A percentile compares a stretch with the other conserved stretches of the same genome.
These are phyloP conservation scores for Vultur gryphus DNA, from an alignment of 2,797 vertebrate genomes.

Conservation along the genomic window DNA sequence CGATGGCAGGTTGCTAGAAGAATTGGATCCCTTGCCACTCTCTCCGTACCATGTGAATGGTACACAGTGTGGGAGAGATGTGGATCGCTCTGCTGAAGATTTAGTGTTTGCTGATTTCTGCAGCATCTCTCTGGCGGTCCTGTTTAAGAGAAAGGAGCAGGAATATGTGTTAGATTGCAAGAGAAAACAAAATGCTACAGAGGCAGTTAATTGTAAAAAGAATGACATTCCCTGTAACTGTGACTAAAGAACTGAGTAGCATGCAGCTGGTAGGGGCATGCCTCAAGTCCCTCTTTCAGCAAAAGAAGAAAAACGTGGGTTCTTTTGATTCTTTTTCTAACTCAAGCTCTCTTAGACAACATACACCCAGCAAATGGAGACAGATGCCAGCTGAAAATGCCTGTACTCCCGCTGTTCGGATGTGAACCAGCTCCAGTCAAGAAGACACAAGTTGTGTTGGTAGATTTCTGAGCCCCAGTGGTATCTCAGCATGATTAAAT, in stretches of 20 bases:
- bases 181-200: background rate
- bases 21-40: conserved; percentile 72
- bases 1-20: conserved; percentile 73
- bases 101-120: conserved; percentile 60
- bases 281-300: background rate
- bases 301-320: background rate
- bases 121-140: conserved; percentile 68
- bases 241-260: background rate
- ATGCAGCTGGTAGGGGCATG: background rate
- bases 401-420: rapidly evolving
- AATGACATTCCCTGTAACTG: background rate
- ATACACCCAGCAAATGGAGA: background rate
- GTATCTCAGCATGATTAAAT: background rate
- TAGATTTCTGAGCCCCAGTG: background rate
- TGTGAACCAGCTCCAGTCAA: background rate
- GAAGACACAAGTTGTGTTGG: background rate
- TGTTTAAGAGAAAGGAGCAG: conserved; percentile 56
- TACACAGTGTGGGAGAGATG: conserved; percentile 67
- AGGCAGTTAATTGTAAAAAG: background rate
- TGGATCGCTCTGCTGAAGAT: conserved; percentile 43
- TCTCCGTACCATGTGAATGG: conserved; percentile 75
- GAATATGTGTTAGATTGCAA: background rate
- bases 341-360: background rate
- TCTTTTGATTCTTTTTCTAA: background rate
- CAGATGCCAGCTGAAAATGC: background rate